Evolutionary conservation across 2,888 invertebrate species (phyloP).

Genomic region (Eupithecia abbreviata): DNA sequence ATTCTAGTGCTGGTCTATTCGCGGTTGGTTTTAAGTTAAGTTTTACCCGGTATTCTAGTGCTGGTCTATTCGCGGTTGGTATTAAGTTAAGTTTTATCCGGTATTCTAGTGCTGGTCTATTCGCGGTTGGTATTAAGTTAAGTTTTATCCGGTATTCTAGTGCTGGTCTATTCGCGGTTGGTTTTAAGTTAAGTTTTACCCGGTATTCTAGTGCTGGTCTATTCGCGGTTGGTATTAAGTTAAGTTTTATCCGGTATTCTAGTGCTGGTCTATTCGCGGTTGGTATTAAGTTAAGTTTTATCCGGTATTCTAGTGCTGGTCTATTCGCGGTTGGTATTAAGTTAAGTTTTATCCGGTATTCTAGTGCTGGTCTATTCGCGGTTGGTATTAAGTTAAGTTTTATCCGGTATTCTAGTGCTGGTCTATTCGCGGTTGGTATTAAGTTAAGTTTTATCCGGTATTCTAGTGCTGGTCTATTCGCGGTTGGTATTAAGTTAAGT

Average conservation of each 20-base stretch:
- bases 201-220: neutral
- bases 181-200: neutral
- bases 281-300: constrained; percentile 1
- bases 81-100: neutral
- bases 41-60: neutral
- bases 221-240: neutral
- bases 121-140: neutral
- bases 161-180: neutral
- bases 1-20: neutral
- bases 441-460: neutral
- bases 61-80: neutral
- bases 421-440: neutral
- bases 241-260: neutral
- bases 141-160: neutral
- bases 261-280: neutral
- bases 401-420: neutral
- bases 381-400: neutral
- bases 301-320: neutral
- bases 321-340: neutral
- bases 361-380: neutral
- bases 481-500: neutral
- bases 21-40: neutral
- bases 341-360: neutral
- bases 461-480: neutral
- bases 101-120: neutral